Conservation (phyloP, 30 jellyfish, hydroid and myxozoan species). For the Rhopilema esculentum region DNA sequence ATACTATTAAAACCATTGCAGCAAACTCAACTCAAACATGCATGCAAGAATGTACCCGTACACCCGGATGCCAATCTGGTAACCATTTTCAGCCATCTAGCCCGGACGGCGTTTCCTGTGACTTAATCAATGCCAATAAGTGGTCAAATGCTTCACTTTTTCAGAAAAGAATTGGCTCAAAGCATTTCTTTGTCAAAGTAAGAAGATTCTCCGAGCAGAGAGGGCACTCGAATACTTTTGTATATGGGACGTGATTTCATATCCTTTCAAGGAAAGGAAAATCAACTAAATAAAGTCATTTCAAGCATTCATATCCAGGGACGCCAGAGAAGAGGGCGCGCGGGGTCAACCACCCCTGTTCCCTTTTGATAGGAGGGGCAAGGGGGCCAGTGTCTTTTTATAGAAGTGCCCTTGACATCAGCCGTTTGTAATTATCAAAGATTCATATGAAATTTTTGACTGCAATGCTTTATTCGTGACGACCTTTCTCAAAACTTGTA, state of each 20-base stretch:
- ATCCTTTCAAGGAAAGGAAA: not conserved
- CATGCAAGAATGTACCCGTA: slow-evolving; percentile 29
- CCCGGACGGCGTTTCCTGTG: slow-evolving; percentile 34
- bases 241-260: not conserved
- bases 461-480: no score
- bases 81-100: not conserved
- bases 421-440: no score
- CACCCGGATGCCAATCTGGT: slow-evolving; percentile 27
- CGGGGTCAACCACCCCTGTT: not conserved
- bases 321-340: not conserved
- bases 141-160: slow-evolving; percentile 58
- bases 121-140: slow-evolving; percentile 35
- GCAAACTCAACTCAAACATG: not conserved
- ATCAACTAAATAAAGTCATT: not conserved
- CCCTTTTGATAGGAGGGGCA: no score
- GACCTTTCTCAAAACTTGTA: no score
- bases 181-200: slow-evolving; percentile 37
- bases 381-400: no score
- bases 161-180: not conserved
- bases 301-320: not conserved
- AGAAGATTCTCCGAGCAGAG: no score
- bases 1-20: slow-evolving; percentile 3
- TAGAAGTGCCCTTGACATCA: no score
- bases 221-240: not conserved
- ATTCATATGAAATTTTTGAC: no score